phyloP scores from a whole-genome alignment of 2,797 vertebrate species.

The Schizopygopsis pylzovi region DNA sequence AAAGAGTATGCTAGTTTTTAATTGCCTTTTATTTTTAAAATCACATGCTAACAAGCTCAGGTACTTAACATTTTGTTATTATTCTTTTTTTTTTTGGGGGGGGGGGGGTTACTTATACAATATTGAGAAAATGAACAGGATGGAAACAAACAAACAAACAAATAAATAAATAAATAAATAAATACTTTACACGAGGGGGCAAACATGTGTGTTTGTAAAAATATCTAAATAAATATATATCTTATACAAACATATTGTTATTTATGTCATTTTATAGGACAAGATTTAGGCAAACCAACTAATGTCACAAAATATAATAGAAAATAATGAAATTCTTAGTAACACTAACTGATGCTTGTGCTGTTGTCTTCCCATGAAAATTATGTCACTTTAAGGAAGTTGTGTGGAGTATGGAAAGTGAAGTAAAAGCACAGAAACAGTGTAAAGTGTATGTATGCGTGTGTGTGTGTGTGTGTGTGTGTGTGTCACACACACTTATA shows the following conservation, averaged over 20 bases:
- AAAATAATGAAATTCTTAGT: not conserved
- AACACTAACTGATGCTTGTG: not conserved
- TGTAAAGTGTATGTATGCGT: too few relatives aligned
- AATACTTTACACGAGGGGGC: not conserved
- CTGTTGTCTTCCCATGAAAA: not conserved
- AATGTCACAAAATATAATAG: not conserved
- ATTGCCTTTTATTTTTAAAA: not conserved
- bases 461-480: too few relatives aligned
- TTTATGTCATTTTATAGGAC: not conserved
- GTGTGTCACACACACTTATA: too few relatives aligned
- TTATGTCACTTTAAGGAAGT: not conserved
- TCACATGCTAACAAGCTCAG: not conserved
- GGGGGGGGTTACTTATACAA: not conserved
- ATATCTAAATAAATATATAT: not conserved
- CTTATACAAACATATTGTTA: not conserved
- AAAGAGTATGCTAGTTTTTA: not conserved
- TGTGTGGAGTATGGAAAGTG: not conserved
- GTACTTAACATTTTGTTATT: not conserved
- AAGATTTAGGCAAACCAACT: not conserved
- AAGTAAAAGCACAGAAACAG: not conserved
- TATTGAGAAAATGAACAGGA: not conserved
- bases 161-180: not conserved
- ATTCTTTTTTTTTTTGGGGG: not conserved
- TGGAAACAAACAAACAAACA: not conserved
- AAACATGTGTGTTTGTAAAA: not conserved